These are phyloP conservation scores for Toxotes lorentzi DNA, from an alignment of 2,797 vertebrate genomes.

Conservation along the genomic window DNA sequence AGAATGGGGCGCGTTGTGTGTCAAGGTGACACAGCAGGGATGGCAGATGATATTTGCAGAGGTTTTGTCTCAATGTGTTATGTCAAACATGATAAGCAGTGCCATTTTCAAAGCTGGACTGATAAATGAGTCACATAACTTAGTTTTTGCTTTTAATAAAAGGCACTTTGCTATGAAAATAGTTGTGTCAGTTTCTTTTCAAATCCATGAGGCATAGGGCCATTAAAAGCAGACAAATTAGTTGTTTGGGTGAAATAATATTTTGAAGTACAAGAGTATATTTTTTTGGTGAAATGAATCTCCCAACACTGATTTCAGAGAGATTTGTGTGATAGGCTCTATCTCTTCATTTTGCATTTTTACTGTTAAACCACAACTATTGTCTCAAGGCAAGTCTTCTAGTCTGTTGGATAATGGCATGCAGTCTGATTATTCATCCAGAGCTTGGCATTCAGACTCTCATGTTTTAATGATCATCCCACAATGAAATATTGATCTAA, in stretches of 20 bases:
- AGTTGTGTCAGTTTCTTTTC: conserved; percentile 33
- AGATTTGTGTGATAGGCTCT: conserved; percentile 11
- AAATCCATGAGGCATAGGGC: neutral
- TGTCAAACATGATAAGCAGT: conserved; percentile 69
- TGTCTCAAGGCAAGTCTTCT: conserved; percentile 37
- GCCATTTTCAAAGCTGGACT: conserved; percentile 58
- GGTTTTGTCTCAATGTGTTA: conserved; percentile 62
- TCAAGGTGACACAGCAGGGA: conserved; percentile 79
- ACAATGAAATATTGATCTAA: conserved; percentile 84
- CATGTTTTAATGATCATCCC: conserved; percentile 84
- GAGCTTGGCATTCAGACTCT: conserved; percentile 76
- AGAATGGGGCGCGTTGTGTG: conserved; percentile 40
- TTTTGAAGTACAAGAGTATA: conserved; percentile 12
- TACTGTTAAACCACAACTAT: conserved; percentile 18
- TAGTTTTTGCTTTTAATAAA: conserved; percentile 43
- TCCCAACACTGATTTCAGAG: neutral
- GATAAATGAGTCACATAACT: conserved; percentile 62
- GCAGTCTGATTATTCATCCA: conserved; percentile 75
- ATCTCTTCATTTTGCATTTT: conserved; percentile 23
- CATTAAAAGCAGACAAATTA: conserved; percentile 11
- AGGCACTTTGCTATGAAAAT: conserved; percentile 33
- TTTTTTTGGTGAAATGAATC: conserved; percentile 9
- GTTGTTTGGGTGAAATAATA: conserved; percentile 29
- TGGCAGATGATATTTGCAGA: conserved; percentile 71
- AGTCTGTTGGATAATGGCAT: conserved; percentile 46